phyloP scores from a whole-genome alignment of 2,797 vertebrate species.

The Paramormyrops hopkinsi region DNA sequence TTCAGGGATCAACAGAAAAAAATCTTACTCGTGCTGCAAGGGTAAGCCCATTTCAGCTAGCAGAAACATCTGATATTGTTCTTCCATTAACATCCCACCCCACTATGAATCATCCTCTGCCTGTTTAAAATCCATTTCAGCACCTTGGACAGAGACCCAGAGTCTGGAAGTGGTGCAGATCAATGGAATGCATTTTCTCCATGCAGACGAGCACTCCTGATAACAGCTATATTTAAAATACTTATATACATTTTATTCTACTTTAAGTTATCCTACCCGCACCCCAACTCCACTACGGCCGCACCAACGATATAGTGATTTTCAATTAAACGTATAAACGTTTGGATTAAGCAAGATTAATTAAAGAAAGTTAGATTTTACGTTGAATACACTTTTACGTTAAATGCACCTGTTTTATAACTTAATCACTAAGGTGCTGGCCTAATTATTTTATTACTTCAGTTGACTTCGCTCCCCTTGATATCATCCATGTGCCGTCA shows the following conservation, averaged over 20 bases:
- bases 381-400: not conserved
- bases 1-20: not conserved
- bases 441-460: not conserved
- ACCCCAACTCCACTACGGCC: not conserved
- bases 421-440: not conserved
- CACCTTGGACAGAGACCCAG: slow-evolving; percentile 51
- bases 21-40: not conserved
- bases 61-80: not conserved
- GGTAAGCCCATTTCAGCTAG: not conserved
- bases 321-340: not conserved
- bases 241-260: not conserved
- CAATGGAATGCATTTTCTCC: slow-evolving; percentile 31
- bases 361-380: not conserved
- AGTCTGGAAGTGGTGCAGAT: slow-evolving; percentile 34
- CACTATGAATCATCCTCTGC: not conserved
- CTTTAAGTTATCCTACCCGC: not conserved
- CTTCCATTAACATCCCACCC: slow-evolving; percentile 4
- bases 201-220: not conserved
- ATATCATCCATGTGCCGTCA: slow-evolving; percentile 3
- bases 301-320: not conserved
- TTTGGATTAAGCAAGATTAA: not conserved
- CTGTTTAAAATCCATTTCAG: slow-evolving; percentile 51
- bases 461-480: not conserved
- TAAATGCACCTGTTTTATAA: not conserved
- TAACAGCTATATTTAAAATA: slow-evolving; percentile 9